These are phyloP conservation scores for Petaurus breviceps DNA, from an alignment of 2,113 vertebrate species.

Conservation along the genomic window DNA sequence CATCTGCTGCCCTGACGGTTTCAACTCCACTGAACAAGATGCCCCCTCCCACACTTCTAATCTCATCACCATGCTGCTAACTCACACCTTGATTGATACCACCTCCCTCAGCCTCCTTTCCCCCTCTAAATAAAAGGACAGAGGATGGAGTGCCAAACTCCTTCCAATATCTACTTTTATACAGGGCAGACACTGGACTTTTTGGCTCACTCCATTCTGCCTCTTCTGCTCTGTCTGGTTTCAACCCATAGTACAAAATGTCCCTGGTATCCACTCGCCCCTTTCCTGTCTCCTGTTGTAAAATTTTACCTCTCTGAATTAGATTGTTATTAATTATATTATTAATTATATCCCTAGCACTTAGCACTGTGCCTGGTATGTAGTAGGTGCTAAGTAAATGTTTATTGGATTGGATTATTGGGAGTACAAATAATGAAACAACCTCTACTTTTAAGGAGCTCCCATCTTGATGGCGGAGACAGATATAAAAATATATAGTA, in stretches of 20 bases:
- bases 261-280: background rate
- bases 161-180: background rate
- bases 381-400: background rate
- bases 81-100: background rate
- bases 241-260: background rate
- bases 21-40: background rate
- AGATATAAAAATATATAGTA: background rate
- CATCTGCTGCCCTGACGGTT: background rate
- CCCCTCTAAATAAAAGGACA: background rate
- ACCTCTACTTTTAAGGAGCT: background rate
- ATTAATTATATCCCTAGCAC: background rate
- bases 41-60: background rate
- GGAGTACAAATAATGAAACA: background rate
- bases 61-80: background rate
- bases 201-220: background rate
- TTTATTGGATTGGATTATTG: background rate
- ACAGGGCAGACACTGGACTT: background rate
- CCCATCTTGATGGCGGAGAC: background rate
- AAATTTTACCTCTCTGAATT: background rate
- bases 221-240: background rate
- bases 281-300: background rate
- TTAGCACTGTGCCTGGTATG: background rate
- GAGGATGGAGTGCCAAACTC: background rate
- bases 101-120: background rate
- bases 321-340: background rate